A percentile compares a stretch with the other conserved stretches of the same genome.
Conservation (phyloP, 2,888 invertebrate species). For the Linyphia triangularis region DNA sequence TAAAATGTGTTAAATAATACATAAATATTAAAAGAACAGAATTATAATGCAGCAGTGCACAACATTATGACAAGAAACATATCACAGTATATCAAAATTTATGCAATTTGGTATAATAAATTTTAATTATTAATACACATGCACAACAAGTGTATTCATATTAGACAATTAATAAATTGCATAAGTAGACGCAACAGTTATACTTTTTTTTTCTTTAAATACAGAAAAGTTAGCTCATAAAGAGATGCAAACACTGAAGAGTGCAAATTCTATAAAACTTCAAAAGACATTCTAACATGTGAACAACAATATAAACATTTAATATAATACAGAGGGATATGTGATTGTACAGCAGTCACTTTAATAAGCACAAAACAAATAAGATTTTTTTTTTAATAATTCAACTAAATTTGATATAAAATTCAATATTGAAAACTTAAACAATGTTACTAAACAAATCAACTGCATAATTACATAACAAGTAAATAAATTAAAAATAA, state of each 20-base stretch:
- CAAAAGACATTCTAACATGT: no score
- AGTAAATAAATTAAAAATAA: no score
- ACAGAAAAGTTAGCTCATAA: background rate
- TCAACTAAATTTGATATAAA: no score
- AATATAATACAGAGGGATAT: background rate
- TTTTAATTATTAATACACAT: background rate
- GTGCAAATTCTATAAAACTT: background rate
- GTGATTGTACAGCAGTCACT: background rate
- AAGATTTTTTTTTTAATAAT: no score
- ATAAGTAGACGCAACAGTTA: background rate
- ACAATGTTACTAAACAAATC: no score
- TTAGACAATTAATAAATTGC: background rate
- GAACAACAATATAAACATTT: background rate
- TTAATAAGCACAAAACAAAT: background rate
- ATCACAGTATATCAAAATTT: constrained; percentile 37
- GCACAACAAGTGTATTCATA: no score
- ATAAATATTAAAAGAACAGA: background rate
- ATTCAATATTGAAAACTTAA: no score
- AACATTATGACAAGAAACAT: constrained; percentile 17
- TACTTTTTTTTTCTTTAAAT: no score
- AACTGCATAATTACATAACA: no score
- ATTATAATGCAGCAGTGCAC: background rate
- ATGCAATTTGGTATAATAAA: background rate
- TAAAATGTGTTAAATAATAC: constrained; percentile 6
- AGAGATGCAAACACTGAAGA: background rate